Percentiles rank a stretch among this genome's conserved stretches.
Evolutionary conservation across 2,113 vertebrate genomes (phyloP).

Genomic region (Stegastes partitus): DNA sequence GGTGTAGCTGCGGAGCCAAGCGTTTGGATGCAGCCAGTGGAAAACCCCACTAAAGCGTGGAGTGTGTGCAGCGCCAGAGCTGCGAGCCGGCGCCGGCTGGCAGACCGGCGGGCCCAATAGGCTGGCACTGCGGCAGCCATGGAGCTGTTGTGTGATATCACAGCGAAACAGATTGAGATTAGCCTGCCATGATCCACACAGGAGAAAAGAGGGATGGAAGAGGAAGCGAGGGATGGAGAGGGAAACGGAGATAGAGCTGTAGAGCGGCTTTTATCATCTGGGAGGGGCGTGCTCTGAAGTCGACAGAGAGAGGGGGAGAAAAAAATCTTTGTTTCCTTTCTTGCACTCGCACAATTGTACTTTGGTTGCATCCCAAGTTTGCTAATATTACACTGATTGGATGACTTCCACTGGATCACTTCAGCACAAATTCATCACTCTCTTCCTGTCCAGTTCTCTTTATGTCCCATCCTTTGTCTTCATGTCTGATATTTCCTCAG

Average conservation of each 20-base stretch:
- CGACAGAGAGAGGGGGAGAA: constrained; percentile 22
- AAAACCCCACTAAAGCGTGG: constrained; percentile 45
- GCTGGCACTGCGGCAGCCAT: constrained; percentile 62
- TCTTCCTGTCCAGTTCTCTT: not conserved
- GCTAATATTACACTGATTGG: not conserved
- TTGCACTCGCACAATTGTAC: constrained; percentile 24
- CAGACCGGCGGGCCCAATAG: constrained; percentile 58
- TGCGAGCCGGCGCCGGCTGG: constrained; percentile 43
- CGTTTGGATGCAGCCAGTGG: constrained; percentile 37
- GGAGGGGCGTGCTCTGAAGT: constrained; percentile 30
- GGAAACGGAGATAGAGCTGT: constrained; percentile 32
- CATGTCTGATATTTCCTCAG: constrained; percentile 34
- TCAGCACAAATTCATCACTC: not conserved
- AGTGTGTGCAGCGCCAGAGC: constrained; percentile 18
- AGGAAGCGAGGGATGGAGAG: constrained; percentile 28
- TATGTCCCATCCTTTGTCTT: constrained; percentile 35
- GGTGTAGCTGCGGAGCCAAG: constrained; percentile 16
- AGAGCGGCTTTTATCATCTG: constrained; percentile 41
- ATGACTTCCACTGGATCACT: constrained; percentile 42
- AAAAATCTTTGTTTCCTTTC: constrained; percentile 24
- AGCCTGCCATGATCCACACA: constrained; percentile 73
- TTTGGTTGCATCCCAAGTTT: constrained; percentile 26
- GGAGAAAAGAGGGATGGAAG: constrained; percentile 54
- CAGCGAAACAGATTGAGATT: constrained; percentile 84
- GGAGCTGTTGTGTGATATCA: constrained; percentile 78